Conservation (phyloP, 1,140 invertebrate genomes). For the Sycophaga agraensis region DNA sequence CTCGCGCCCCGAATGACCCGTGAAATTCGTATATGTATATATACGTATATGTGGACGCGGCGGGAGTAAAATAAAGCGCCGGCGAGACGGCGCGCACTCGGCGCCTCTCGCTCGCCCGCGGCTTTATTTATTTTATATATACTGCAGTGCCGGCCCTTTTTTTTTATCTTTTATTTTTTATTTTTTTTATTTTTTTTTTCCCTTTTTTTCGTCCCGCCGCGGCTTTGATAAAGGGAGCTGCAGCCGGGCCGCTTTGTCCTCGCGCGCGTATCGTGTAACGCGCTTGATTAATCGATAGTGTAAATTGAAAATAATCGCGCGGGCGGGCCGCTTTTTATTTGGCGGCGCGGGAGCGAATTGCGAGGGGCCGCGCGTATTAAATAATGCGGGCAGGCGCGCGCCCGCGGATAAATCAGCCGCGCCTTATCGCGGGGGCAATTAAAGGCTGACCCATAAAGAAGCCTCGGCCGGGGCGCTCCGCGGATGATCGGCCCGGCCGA, state of each 20-base stretch:
- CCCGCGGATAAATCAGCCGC: constrained; percentile 8
- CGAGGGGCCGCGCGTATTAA: background rate
- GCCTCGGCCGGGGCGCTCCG: background rate
- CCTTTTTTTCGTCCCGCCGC: background rate
- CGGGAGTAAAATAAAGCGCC: no score
- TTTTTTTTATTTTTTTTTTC: constrained; percentile 1
- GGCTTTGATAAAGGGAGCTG: constrained; percentile 20
- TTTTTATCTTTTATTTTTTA: background rate
- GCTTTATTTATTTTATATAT: no score
- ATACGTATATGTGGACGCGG: no score
- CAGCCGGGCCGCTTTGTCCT: background rate
- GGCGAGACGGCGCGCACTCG: no score
- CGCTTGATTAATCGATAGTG: constrained; percentile 25
- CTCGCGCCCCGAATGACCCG: constrained; percentile 10
- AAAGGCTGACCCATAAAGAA: constrained; percentile 22
- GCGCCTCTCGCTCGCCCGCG: no score
- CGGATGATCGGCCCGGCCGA: no score
- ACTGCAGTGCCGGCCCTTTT: no score
- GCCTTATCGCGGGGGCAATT: constrained; percentile 10
- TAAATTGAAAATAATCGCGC: constrained; percentile 27
- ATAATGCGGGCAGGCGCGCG: background rate
- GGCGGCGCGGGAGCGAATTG: constrained; percentile 7
- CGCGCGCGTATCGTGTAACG: background rate
- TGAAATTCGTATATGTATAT: constrained; percentile 19
- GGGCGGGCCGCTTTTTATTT: background rate